A percentile compares a stretch with the other conserved stretches of the same genome.
Evolutionary conservation across 2,888 invertebrate species (phyloP).

Genomic region (Eupithecia abbreviata): DNA sequence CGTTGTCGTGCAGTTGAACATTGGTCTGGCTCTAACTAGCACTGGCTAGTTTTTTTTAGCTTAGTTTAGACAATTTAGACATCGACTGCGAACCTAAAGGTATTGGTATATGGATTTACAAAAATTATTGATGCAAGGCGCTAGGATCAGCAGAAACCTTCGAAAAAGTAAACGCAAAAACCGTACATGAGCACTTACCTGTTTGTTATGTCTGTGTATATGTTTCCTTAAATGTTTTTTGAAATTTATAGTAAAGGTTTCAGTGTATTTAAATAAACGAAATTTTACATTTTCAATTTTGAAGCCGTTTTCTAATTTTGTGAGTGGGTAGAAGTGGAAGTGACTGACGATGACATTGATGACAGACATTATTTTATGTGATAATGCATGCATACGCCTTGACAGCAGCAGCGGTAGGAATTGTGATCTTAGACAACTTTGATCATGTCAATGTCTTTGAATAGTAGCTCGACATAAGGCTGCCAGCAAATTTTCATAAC

Average conservation of each 20-base stretch:
- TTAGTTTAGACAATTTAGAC: not conserved
- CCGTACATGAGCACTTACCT: not conserved
- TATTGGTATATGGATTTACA: no score
- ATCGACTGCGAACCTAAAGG: not conserved
- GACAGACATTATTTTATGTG: not conserved
- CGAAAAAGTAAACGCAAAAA: not conserved
- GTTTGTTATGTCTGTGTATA: not conserved
- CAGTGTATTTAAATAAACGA: not conserved
- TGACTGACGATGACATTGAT: not conserved
- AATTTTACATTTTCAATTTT: slow-evolving; percentile 31
- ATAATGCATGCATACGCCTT: not conserved
- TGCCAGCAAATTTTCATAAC: not conserved
- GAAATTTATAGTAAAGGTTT: slow-evolving; percentile 11
- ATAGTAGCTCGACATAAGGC: not conserved
- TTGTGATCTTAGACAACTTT: not conserved
- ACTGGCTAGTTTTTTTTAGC: no score
- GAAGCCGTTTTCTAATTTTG: slow-evolving; percentile 14
- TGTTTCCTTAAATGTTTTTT: slow-evolving; percentile 11
- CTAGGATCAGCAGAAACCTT: not conserved
- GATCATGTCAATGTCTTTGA: not conserved
- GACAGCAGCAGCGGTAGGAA: not conserved
- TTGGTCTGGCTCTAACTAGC: no score
- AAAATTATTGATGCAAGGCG: not conserved
- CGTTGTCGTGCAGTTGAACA: not conserved
- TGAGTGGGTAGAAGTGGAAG: not conserved